phyloP scores from a whole-genome alignment of 2,113 vertebrate genomes.

The Rhinoderma darwinii region DNA sequence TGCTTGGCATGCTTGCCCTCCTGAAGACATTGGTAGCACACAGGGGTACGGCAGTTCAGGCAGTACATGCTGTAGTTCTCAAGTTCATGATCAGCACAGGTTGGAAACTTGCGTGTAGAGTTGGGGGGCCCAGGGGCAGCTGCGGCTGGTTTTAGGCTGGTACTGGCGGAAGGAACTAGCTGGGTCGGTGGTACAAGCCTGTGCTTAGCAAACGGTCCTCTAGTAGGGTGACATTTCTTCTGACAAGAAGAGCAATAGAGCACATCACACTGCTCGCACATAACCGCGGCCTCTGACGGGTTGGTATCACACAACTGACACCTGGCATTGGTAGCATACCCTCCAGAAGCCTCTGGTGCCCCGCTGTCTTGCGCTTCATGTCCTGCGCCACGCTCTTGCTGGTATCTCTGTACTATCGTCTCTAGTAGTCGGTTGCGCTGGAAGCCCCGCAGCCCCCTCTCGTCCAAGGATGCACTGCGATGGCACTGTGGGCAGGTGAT shows the following conservation, averaged over 20 bases:
- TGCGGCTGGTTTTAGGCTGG: slow-evolving; percentile 53
- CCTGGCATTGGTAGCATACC: slow-evolving; percentile 65
- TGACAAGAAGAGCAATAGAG: slow-evolving; percentile 91
- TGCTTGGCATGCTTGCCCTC: slow-evolving; percentile 89
- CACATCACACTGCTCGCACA: slow-evolving; percentile 94
- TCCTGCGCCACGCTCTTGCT: slow-evolving; percentile 75
- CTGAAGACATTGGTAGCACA: slow-evolving; percentile 90
- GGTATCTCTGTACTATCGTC: slow-evolving; percentile 88
- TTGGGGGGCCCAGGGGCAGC: slow-evolving; percentile 56
- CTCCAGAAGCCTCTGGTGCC: slow-evolving; percentile 56
- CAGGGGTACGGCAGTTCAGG: slow-evolving; percentile 83
- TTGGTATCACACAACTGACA: slow-evolving; percentile 85
- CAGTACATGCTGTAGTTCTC: slow-evolving; percentile 96
- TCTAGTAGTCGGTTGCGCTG: slow-evolving; percentile 92
- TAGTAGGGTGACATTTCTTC: slow-evolving; percentile 91
- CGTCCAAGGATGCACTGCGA: slow-evolving; percentile 92
- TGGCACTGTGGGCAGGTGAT: slow-evolving; percentile 96
- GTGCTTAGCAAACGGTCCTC: slow-evolving; percentile 93
- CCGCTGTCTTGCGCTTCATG: slow-evolving; percentile 22
- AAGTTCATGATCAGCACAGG: slow-evolving; percentile 91
- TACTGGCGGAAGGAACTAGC: slow-evolving; percentile 11
- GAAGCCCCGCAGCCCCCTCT: slow-evolving; percentile 90
- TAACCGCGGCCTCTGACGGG: slow-evolving; percentile 79
- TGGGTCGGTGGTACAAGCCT: slow-evolving; percentile 81
- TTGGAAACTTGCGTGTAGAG: slow-evolving; percentile 77